A percentile compares a stretch with the other conserved stretches of the same genome.
These are phyloP conservation scores for Mythimna impura DNA, from an alignment of 2,888 invertebrate species.

Conservation along the genomic window DNA sequence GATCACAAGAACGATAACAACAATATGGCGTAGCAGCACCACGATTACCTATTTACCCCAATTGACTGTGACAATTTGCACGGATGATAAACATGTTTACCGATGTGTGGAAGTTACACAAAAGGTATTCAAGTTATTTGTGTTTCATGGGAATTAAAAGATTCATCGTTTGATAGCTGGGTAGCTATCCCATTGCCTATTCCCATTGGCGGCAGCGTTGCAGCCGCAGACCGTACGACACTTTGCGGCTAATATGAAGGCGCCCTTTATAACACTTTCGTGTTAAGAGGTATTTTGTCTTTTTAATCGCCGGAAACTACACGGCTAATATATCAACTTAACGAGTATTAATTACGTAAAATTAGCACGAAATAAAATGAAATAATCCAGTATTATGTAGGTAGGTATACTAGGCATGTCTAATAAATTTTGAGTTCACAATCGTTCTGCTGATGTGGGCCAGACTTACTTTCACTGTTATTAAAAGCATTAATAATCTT, in stretches of 20 bases:
- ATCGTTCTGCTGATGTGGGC: constrained; percentile 16
- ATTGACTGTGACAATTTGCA: constrained; percentile 32
- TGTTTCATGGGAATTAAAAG: background rate
- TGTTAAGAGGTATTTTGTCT: background rate
- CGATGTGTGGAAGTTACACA: background rate
- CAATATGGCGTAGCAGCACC: constrained; percentile 5
- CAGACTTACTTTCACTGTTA: constrained; percentile 47
- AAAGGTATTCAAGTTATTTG: constrained; percentile 1
- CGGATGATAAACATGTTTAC: constrained; percentile 10
- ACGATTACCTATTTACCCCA: constrained; percentile 44
- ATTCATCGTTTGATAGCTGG: background rate
- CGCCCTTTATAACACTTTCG: constrained; percentile 4
- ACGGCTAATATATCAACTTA: background rate
- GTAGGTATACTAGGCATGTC: background rate
- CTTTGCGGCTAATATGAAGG: too few relatives aligned
- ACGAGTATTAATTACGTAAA: constrained; percentile 24
- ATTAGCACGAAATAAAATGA: constrained; percentile 7
- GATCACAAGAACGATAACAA: constrained; percentile 32
- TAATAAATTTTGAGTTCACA: background rate
- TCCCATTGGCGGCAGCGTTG: too few relatives aligned
- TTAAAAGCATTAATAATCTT: constrained; percentile 19
- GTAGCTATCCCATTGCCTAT: too few relatives aligned
- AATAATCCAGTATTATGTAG: constrained; percentile 8
- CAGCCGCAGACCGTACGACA: too few relatives aligned
- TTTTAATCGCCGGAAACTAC: constrained; percentile 15